Percentiles rank a stretch among this genome's conserved stretches.
Conservation (phyloP, 2,888 invertebrate genomes). For the Xanthorhoe designata region DNA sequence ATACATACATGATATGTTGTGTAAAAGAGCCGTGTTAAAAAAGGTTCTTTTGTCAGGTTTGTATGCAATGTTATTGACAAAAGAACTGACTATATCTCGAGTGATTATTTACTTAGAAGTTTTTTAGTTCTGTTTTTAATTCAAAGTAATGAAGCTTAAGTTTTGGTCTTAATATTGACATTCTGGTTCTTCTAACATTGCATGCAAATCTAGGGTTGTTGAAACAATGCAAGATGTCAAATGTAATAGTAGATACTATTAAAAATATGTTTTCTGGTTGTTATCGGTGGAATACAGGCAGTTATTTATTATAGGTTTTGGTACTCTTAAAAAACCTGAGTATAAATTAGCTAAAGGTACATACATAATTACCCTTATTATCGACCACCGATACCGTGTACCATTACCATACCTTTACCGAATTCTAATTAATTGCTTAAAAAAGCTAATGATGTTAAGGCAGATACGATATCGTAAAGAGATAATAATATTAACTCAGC, state of each 20-base stretch:
- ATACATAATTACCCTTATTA: neutral
- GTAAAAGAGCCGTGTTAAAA: slow-evolving; percentile 49
- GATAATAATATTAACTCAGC: slow-evolving; percentile 51
- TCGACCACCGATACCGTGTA: neutral
- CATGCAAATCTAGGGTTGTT: too few relatives aligned
- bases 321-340: too few relatives aligned
- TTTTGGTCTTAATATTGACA: slow-evolving; percentile 3
- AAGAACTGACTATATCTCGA: slow-evolving; percentile 42
- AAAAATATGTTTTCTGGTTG: too few relatives aligned
- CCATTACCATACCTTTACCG: slow-evolving; percentile 8
- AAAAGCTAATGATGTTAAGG: slow-evolving; percentile 37
- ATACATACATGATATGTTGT: slow-evolving; percentile 46
- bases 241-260: too few relatives aligned
- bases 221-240: too few relatives aligned
- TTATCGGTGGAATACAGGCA: too few relatives aligned
- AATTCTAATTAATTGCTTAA: slow-evolving; percentile 23
- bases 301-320: too few relatives aligned
- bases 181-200: neutral
- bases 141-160: slow-evolving; percentile 10
- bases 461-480: slow-evolving; percentile 37
- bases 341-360: neutral
- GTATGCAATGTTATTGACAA: slow-evolving; percentile 56
- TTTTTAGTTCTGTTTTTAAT: slow-evolving; percentile 19
- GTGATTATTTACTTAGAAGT: slow-evolving; percentile 32
- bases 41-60: slow-evolving; percentile 54